These are phyloP conservation scores for Artibeus jamaicensis DNA, from an alignment of 2,797 vertebrate species.

Conservation along the genomic window DNA sequence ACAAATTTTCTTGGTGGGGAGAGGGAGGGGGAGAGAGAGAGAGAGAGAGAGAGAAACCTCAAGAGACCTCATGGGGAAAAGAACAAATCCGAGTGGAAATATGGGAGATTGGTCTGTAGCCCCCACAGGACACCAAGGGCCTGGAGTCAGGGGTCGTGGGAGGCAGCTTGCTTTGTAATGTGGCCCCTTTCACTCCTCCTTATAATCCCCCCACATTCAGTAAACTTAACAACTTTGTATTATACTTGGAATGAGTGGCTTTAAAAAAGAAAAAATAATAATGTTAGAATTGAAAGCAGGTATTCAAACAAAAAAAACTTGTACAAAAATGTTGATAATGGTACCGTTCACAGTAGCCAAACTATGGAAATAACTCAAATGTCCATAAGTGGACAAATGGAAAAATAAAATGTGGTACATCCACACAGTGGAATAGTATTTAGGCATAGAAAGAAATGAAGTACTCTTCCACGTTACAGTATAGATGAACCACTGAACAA, in stretches of 20 bases:
- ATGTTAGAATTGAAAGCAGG: not conserved
- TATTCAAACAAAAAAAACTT: not conserved
- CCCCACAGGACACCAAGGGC: not conserved
- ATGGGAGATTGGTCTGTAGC: not conserved
- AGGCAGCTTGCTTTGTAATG: not conserved
- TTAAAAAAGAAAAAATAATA: not conserved
- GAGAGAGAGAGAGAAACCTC: not conserved
- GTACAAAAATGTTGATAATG: not conserved
- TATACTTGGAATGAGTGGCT: not conserved
- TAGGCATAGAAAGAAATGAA: not conserved
- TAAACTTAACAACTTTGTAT: not conserved
- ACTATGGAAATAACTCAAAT: not conserved
- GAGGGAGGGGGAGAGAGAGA: not conserved
- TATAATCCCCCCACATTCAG: not conserved
- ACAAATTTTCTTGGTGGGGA: not conserved
- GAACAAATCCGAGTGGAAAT: slow-evolving; percentile 29
- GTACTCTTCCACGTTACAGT: not conserved
- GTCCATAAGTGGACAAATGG: not conserved
- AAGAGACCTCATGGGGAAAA: slow-evolving; percentile 4
- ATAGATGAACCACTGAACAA: not conserved
- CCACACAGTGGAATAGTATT: not conserved
- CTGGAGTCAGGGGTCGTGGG: not conserved
- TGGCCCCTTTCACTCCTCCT: not conserved
- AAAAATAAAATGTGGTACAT: not conserved
- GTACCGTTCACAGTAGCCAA: not conserved